Base-by-base conservation (phyloP, 2,888 invertebrate species). In the Scaptomyza tumidula region DNA sequence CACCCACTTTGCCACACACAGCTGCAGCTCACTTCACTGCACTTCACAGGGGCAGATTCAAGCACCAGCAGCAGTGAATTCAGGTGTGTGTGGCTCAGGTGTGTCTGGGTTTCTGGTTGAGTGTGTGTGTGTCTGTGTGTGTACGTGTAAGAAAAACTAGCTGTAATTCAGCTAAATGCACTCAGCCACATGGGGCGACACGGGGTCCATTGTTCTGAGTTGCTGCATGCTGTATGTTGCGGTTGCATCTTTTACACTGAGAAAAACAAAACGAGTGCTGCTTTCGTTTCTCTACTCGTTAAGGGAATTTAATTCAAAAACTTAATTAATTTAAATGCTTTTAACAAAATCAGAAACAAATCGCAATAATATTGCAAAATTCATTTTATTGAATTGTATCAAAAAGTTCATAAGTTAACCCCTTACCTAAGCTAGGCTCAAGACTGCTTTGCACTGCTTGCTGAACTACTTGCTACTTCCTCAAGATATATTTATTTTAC, bases 161-260 rank as follows among this genome's bases (percentile, higher is more conserved):
- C 74, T 59, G 74, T 85, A 85, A 76, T 81, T 87, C 82, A 89
- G 85, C 86, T 81, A 89, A 89, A 86, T 89, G 89, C 89, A 86
- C 87, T 86, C 85, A 77, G 75, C 75, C 83, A 71, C 71, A 62
- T 53, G 61, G 73, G 63, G 63, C 61, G 54, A 48, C 48, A 41
- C 10, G 9, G 52, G 58, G 55, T 65, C 56, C 64, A 73, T 76
- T 70, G 75, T 78, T 44, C 29, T 45, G 31, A 48, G 62, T 29
- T 50, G 41, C 7, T 58, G 50, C 35, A 29, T 24, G 54, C 9
- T n/a, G 46, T 45, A 35, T 50, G 45, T 63, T 82, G 56, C 53
- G 48, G 54, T 61, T 78, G 70, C 56, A 68, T 43, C 45, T 54
- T 50, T 61, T 39, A 27, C 52, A 52, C 52, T 39, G 52, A 27